Conservation (phyloP, 2,113 vertebrate genomes). For the Nothocercus nigrocapillus region DNA sequence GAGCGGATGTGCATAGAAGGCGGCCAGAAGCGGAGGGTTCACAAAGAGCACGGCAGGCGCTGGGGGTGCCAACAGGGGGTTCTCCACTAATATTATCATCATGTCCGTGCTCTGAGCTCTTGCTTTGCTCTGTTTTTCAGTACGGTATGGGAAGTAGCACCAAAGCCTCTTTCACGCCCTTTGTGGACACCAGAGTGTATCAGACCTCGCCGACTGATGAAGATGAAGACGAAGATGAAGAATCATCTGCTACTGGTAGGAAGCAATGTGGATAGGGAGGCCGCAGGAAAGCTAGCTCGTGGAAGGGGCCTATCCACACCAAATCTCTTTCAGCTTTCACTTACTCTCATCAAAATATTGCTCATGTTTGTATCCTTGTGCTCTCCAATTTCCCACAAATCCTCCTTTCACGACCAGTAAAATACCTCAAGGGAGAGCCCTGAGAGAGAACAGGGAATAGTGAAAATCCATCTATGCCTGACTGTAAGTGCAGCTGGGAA, state of each 20-base stretch:
- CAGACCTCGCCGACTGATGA: constrained; percentile 96
- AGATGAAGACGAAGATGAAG: constrained; percentile 87
- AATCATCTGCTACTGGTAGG: constrained; percentile 87
- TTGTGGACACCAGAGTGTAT: constrained; percentile 96
- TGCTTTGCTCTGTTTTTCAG: constrained; percentile 72
- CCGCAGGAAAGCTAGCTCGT: accelerated
- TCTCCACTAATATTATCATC: neutral
- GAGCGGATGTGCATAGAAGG: neutral
- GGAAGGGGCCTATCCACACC: neutral
- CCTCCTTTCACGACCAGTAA: neutral
- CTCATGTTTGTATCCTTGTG: neutral
- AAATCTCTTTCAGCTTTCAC: neutral
- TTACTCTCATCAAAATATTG: neutral
- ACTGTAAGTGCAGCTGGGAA: neutral
- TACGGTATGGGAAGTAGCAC: constrained; percentile 91
- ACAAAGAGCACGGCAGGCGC: accelerated
- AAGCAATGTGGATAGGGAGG: neutral
- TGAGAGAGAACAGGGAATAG: neutral
- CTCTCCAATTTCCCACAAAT: neutral
- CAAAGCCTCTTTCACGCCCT: constrained; percentile 97
- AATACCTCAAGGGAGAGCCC: neutral
- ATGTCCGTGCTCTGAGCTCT: constrained; percentile 5
- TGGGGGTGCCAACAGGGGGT: neutral
- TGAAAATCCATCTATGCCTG: neutral
- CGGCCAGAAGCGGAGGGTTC: neutral